Evolutionary conservation across 2,888 invertebrate species (phyloP), one percentile per base, ranked within the genome.

Genomic region (Pseudococcus longispinus): DNA sequence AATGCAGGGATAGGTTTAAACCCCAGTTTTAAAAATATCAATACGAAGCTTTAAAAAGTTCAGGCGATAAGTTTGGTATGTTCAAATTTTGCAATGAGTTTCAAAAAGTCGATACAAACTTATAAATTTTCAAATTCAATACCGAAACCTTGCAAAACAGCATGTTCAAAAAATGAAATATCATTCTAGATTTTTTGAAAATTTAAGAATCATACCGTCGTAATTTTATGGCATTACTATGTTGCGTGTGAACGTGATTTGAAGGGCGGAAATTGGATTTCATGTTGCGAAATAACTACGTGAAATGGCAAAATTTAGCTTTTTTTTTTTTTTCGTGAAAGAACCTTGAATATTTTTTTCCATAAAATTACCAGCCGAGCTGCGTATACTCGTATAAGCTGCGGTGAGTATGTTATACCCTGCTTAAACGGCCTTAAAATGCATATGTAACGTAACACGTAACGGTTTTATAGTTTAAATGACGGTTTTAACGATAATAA

Each of bases 391-490:
- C 13, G 46, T 60, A 11, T 23, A 55, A 55, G 55, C 55, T 55
- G n/a, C 55, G 55, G 18, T 5, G 55, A 55, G 60, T 23, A 60
- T 13, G 60, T 55, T 55, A 55, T 55, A n/a, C 8, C 13, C 11
- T 23, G 20, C 60, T 60, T 60, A 13, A 60, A 23, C 55, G 23
- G 60, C 60, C 23, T 60, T 60, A 60, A 60, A 60, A 60, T 60
- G 60, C 60, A 60, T 60, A 60, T 60, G 60, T 60, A 60, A 60
- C 60, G 60, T 13, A 60, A 60, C 60, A 74, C 74, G 32, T 80
- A 80, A 80, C 77, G 77, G 77, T 80, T 80, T 42, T 29, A 80
- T 80, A 80, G 42, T 42, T 80, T 42, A 29, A 37, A 32, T 18
- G 29, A 74, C 32, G 32, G 74, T 37, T 32, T 80, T 42, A 42